These are phyloP conservation scores for Patella vulgata DNA, from an alignment of 1,140 invertebrate genomes.

Conservation along the genomic window DNA sequence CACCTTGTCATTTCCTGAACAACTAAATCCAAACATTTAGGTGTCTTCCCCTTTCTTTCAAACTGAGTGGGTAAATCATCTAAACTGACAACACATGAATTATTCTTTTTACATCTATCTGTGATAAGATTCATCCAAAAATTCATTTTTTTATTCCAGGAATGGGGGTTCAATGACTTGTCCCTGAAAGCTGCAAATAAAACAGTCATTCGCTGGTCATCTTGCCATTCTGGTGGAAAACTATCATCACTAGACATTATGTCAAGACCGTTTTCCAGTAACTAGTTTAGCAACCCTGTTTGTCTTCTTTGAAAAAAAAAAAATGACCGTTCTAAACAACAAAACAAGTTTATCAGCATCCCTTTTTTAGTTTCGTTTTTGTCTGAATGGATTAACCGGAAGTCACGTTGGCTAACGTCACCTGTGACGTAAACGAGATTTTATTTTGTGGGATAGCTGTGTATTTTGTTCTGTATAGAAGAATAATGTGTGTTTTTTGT, in stretches of 20 bases:
- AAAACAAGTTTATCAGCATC: no score
- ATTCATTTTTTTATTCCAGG: constrained; percentile 56
- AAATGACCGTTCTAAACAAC: no score
- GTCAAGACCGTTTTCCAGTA: no score
- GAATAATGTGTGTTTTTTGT: no score
- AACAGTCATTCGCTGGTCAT: constrained; percentile 56
- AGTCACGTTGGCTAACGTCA: constrained; percentile 6
- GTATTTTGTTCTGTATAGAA: no score
- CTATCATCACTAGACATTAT: constrained; percentile 3
- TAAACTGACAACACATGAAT: constrained; percentile 34
- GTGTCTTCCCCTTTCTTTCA: constrained; percentile 48
- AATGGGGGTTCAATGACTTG: constrained; percentile 51
- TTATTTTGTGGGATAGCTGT: not conserved
- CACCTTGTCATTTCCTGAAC: constrained; percentile 52
- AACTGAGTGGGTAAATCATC: constrained; percentile 37
- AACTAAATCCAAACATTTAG: constrained; percentile 47
- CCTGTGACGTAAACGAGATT: constrained; percentile 1
- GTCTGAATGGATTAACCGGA: no score
- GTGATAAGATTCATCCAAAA: constrained; percentile 51
- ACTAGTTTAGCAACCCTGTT: no score
- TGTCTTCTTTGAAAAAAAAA: no score
- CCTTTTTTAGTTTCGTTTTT: no score
- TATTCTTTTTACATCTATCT: constrained; percentile 24
- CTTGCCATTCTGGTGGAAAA: constrained; percentile 39
- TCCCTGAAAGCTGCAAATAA: constrained; percentile 58